Evolutionary conservation across 2,113 vertebrate genomes (phyloP).

Genomic region (Anser cygnoides): DNA sequence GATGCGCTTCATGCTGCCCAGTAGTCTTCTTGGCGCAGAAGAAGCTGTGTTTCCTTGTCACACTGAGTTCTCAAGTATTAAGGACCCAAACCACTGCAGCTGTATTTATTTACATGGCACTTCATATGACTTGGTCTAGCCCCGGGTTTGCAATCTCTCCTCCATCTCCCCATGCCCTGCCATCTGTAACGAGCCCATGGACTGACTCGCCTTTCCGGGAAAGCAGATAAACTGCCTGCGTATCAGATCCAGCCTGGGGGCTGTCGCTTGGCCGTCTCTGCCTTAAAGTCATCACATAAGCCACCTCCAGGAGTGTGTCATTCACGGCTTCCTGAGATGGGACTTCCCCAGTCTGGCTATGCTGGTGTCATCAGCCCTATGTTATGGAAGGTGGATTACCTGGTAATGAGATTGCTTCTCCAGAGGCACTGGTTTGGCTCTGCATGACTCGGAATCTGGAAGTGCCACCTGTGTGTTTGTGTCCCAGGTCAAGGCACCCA

Average conservation of each 20-base stretch:
- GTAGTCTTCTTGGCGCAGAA: background rate
- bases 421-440: slow-evolving; percentile 6
- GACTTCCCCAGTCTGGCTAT: background rate
- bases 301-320: background rate
- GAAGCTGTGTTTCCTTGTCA: background rate
- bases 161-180: background rate
- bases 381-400: background rate
- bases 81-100: background rate
- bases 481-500: background rate
- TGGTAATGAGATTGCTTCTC: background rate
- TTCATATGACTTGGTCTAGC: background rate
- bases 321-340: background rate
- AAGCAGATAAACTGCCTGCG: background rate
- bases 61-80: background rate
- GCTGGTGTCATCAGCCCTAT: background rate
- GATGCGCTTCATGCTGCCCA: background rate
- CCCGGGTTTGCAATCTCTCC: background rate
- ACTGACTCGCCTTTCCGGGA: background rate
- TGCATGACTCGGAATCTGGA: background rate
- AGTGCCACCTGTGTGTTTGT: background rate
- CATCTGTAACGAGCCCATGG: background rate
- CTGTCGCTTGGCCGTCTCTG: background rate
- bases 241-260: background rate
- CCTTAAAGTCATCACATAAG: background rate
- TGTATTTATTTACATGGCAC: background rate